These are phyloP conservation scores for Rhinoderma darwinii DNA, from an alignment of 2,113 vertebrate species.

Conservation along the genomic window DNA sequence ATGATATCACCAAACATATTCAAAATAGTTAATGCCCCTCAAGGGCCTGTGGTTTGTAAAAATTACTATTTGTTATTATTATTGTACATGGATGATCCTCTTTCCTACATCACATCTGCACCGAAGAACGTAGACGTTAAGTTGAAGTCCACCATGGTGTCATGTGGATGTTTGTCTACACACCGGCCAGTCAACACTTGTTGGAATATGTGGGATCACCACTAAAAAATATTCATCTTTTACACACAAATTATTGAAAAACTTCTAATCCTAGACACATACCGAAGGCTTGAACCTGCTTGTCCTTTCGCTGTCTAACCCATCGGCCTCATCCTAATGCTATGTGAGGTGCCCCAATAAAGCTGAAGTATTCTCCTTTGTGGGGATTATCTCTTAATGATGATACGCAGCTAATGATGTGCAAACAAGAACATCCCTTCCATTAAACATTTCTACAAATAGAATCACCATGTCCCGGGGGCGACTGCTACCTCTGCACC, in stretches of 20 bases:
- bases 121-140: background rate
- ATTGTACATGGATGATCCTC: too few species aligned
- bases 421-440: background rate
- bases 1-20: background rate
- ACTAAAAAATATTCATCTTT: background rate
- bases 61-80: too few species aligned
- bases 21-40: background rate
- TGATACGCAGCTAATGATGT: background rate
- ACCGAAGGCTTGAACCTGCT: constrained; percentile 31
- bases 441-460: background rate
- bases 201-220: background rate
- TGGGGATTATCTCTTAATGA: background rate
- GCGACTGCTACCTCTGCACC: too few species aligned
- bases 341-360: constrained; percentile 15
- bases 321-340: constrained; percentile 4
- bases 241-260: constrained; percentile 6
- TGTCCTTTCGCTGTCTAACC: constrained; percentile 3
- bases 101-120: background rate
- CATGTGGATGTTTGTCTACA: background rate
- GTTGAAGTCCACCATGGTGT: background rate
- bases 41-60: background rate
- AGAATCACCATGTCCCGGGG: background rate
- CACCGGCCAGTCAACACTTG: constrained; percentile 9
- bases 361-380: background rate
- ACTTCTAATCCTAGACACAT: constrained; percentile 26